phyloP scores from a whole-genome alignment of 2,113 vertebrate genomes.

The Puntigrus tetrazona region DNA sequence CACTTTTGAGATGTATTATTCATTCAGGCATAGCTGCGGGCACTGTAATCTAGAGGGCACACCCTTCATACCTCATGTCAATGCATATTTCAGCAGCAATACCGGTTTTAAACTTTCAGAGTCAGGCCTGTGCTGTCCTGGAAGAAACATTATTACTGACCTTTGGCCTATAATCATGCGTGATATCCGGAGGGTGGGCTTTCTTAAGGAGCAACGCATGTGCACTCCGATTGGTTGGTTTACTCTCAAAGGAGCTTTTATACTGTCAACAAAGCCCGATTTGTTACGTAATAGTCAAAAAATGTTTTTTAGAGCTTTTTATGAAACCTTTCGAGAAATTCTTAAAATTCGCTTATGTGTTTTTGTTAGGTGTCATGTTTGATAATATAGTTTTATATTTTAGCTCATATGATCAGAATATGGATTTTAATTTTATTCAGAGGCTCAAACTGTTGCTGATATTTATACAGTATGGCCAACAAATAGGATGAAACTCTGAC shows the following conservation, averaged over 20 bases:
- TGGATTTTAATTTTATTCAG: too few species aligned
- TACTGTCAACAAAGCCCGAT: neutral
- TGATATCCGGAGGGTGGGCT: neutral
- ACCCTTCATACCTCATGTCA: constrained; percentile 37
- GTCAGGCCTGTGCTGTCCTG: neutral
- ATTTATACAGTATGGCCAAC: neutral
- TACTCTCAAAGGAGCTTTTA: neutral
- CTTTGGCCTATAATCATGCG: constrained; percentile 18
- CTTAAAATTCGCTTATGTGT: neutral
- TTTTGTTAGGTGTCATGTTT: neutral
- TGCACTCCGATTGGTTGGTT: neutral
- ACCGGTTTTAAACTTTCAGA: constrained; percentile 8
- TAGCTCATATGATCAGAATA: neutral
- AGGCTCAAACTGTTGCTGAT: neutral
- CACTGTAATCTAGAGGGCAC: constrained; percentile 37
- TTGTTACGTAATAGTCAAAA: too few species aligned
- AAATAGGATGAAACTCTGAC: neutral
- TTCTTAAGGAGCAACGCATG: neutral
- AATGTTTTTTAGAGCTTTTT: too few species aligned
- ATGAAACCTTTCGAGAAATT: too few species aligned
- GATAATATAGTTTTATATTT: neutral
- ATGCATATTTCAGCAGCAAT: constrained; percentile 59
- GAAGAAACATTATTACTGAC: neutral
- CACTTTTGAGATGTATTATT: constrained; percentile 49
- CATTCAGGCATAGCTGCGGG: constrained; percentile 54